Base-by-base conservation (phyloP, 2,113 vertebrate species). In the Sebastes fasciatus region DNA sequence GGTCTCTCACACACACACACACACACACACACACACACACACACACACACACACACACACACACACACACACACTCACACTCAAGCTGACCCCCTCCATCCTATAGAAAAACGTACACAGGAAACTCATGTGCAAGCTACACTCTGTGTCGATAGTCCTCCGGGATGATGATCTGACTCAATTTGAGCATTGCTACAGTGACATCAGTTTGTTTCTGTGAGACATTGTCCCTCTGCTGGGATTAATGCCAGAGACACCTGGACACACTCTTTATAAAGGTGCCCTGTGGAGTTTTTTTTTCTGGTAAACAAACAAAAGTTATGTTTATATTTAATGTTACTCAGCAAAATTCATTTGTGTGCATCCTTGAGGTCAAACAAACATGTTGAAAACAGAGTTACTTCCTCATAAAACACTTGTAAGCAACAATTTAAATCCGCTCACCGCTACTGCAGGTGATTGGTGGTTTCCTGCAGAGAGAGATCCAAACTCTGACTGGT, bases 121-220 rank as follows among this genome's bases (percentile, higher is more conserved):
- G 1, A 21, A 73, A 43, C 3, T 6, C 19, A 4, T 6, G 2
- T 76, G 90, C 88, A 86, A 4, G 78, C 85, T 81, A 87, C 85
- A 85, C 85, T 16, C 79, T 86, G 4, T 84, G 86, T 83, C 81
- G 42, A 17, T 14, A 58, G 74, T 84, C 74, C 72, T 66, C 63
- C 1, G 68, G 72, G 80, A 46, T 58, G 3, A 61, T 68, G 77
- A 83, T 76, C 57, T 74, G 72, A 57, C 82, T 84, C 86, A 84
- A 77, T 92, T 91, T 87, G 82, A 89, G 64, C 78, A 73, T 72
- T 89, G 90, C 90, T 69, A 82, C 17, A 84, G 26, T 48, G 45
- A 86, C 23, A 1, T 72, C 80, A 40, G 83, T 69, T 12, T 48
- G 79, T 75, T 8, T 78, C 81, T 70, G 4, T 9, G 26, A 79